A percentile compares a stretch with the other conserved stretches of the same genome.
Conservation (phyloP, 1,140 invertebrate species). For the Scaptodrosophila lebanonensis region DNA sequence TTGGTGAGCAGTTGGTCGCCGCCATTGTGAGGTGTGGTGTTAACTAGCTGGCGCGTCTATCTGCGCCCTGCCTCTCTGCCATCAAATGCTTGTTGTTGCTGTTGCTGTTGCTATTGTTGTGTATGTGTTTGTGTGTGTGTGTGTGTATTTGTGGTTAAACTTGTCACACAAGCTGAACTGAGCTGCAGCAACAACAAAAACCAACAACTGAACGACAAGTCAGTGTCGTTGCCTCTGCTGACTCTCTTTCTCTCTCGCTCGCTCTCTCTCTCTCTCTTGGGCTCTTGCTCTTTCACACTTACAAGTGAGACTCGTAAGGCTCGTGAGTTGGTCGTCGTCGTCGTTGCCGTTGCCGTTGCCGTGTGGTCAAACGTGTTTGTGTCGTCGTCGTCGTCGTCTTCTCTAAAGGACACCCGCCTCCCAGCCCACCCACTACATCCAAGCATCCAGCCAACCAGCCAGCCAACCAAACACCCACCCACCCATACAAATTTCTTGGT, state of each 20-base stretch:
- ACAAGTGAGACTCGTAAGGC: too few species aligned
- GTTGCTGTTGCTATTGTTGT: neutral
- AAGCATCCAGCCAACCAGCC: too few species aligned
- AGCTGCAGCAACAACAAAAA: neutral
- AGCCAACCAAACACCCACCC: too few species aligned
- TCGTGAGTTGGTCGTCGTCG: conserved; percentile 31
- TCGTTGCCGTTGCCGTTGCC: conserved; percentile 2
- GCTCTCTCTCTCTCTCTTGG: too few species aligned
- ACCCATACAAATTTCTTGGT: neutral
- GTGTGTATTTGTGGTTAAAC: conserved; percentile 71
- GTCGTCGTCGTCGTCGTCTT: too few species aligned
- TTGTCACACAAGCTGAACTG: conserved; percentile 71
- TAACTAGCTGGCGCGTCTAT: conserved; percentile 58
- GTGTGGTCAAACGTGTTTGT: too few species aligned
- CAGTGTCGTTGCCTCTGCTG: conserved; percentile 12
- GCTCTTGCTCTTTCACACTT: neutral
- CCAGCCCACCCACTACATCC: too few species aligned
- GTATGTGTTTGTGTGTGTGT: conserved; percentile 29
- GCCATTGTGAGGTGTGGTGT: conserved; percentile 65
- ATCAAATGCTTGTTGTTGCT: too few species aligned
- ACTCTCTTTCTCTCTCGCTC: too few species aligned
- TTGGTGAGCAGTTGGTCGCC: conserved; percentile 39
- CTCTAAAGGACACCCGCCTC: too few species aligned
- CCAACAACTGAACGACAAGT: conserved; percentile 17
- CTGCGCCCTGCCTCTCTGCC: too few species aligned